Conservation (phyloP, 2,797 vertebrate species). For the Lophotriccus pileatus region DNA sequence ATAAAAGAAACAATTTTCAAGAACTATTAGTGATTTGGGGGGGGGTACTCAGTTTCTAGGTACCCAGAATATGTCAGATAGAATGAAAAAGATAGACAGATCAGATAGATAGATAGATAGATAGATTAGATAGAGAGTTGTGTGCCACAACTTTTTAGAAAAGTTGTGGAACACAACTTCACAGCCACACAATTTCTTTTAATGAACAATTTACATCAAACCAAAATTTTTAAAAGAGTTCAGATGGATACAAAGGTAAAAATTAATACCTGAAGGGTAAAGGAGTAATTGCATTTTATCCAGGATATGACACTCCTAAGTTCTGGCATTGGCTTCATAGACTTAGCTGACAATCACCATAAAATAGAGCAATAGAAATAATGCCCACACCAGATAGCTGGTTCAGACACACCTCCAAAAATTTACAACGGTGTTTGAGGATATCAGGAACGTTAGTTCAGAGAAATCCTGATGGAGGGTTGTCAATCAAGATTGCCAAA, state of each 20-base stretch:
- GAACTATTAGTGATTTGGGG: not conserved
- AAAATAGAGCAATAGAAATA: not conserved
- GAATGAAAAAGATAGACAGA: not conserved
- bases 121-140: not conserved
- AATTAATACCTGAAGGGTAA: not conserved
- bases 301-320: not conserved
- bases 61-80: accelerated
- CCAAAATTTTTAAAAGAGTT: not conserved
- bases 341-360: not conserved
- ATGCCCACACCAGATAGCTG: not conserved
- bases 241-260: not conserved
- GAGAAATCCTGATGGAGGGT: not conserved
- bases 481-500: not conserved
- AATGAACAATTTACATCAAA: not conserved
- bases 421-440: not conserved
- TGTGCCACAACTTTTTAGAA: not conserved
- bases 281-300: not conserved
- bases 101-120: not conserved
- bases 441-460: not conserved
- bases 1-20: not conserved
- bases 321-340: not conserved
- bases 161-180: not conserved
- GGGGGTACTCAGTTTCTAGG: not conserved
- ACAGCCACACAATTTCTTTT: not conserved
- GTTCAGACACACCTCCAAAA: not conserved